Conservation (phyloP, 2,888 invertebrate species). For the Melitaea athalia region DNA sequence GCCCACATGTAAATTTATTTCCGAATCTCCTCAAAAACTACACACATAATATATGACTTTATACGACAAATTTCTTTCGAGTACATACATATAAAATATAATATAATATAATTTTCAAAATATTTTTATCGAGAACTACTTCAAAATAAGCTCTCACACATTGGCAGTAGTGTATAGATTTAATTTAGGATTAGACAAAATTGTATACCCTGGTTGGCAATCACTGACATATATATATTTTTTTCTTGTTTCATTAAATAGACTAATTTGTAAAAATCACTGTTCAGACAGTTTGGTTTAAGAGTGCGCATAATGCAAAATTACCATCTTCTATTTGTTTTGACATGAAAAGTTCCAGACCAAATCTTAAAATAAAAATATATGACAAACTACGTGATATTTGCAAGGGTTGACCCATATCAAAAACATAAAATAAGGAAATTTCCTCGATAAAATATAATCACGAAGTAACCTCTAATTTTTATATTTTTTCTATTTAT, state of each 20-base stretch:
- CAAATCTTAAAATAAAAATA: no score
- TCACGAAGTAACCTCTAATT: no score
- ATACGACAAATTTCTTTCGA: neutral
- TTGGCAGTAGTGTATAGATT: slow-evolving; percentile 15
- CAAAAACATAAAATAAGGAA: no score
- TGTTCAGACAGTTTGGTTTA: no score
- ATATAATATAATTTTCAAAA: slow-evolving; percentile 5
- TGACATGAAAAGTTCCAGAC: no score
- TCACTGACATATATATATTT: neutral
- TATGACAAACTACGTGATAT: no score
- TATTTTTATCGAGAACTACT: slow-evolving; percentile 6
- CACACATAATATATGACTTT: slow-evolving; percentile 4
- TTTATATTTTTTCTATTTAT: no score
- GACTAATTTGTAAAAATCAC: neutral
- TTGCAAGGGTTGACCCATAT: no score
- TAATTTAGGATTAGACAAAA: slow-evolving; percentile 3
- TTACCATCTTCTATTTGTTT: no score
- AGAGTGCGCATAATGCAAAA: no score
- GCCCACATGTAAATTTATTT: neutral
- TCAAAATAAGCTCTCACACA: slow-evolving; percentile 20
- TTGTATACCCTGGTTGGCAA: slow-evolving; percentile 2
- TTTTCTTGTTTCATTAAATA: neutral
- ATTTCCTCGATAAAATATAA: no score
- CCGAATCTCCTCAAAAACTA: slow-evolving; percentile 1
- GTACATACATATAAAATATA: slow-evolving; percentile 8